These are phyloP conservation scores for Oncopodura yosiiana DNA, from an alignment of 1,140 invertebrate species.

Conservation along the genomic window DNA sequence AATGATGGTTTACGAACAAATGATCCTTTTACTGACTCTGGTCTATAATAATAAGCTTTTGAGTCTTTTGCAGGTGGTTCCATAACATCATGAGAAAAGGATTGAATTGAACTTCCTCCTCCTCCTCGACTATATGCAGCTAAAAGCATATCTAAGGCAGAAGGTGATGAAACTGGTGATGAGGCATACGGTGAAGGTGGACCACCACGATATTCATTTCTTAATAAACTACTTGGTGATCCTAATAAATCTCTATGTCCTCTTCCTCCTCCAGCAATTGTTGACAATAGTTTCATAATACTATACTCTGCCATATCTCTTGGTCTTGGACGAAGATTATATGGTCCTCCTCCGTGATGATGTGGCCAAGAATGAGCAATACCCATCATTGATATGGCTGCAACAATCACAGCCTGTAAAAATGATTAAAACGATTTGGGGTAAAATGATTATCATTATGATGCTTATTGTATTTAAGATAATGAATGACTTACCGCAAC, in stretches of 20 bases:
- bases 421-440: too few relatives aligned
- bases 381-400: too few relatives aligned
- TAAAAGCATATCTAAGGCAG: too few relatives aligned
- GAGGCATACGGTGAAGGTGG: not conserved
- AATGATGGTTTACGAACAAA: not conserved
- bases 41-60: not conserved
- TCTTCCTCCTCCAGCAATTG: conserved; percentile 8
- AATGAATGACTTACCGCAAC: too few relatives aligned
- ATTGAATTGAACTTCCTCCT: not conserved
- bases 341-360: not conserved
- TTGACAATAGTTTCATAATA: conserved; percentile 1
- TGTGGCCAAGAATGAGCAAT: too few relatives aligned
- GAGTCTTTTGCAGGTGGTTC: not conserved
- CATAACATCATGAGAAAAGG: not conserved
- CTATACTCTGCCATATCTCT: conserved; percentile 11
- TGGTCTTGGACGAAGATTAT: not conserved
- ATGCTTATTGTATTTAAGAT: too few relatives aligned
- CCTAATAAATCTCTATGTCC: conserved; percentile 12
- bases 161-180: not conserved
- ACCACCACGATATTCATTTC: too few relatives aligned
- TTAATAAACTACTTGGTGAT: not conserved
- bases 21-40: not conserved
- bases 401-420: too few relatives aligned
- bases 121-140: not conserved
- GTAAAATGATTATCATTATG: too few relatives aligned